Evolutionary conservation across 2,888 invertebrate genomes (phyloP), one percentile per base, ranked within the genome.

Genomic region (Macaria notata): DNA sequence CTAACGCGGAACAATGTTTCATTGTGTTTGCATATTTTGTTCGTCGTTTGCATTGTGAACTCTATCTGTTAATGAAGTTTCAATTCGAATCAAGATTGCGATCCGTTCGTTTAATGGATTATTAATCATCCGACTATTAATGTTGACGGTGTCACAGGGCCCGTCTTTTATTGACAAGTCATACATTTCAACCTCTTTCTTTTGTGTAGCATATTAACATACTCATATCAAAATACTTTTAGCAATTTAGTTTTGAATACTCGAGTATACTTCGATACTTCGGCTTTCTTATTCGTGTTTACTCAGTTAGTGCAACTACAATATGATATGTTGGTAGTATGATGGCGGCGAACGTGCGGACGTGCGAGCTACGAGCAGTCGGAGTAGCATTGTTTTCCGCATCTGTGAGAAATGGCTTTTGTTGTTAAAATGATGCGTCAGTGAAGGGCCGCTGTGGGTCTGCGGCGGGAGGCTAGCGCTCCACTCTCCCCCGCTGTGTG

Each of bases 21-120:
- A 79, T 86, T 83, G 79, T 86, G 84, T 88, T 88, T 84, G 83
- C 86, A 84, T 86, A 88, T 88, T 88, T 86, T 83, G 83, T 76
- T n/a, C 78, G 75, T 78, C 78, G 81, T 83, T 84, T 81, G 78
- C 78, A 76, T 78, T 79, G 79, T 79, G 76, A 82, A 84, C 78
- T 80, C 82, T 65, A 78, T 80, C 83, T 65, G 67, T 71, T 74
- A 74, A 75, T 75, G 76, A 72, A 72, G 69, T 73, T 69, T 69
- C 1, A 4, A 72, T 71, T 67, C 69, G 64, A 69, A 75, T 72
- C 70, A 72, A 67, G 66, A 66, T 70, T 62, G 67, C 68, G 57
- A 62, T 58, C 58, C 60, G 50, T 36, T 36, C 7, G 7, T 2
- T 36, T 6, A 36, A 36, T 3, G 7, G 33, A 6, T 36, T 3